phyloP scores from a whole-genome alignment of 2,888 invertebrate genomes.

The Hydriomena furcata region DNA sequence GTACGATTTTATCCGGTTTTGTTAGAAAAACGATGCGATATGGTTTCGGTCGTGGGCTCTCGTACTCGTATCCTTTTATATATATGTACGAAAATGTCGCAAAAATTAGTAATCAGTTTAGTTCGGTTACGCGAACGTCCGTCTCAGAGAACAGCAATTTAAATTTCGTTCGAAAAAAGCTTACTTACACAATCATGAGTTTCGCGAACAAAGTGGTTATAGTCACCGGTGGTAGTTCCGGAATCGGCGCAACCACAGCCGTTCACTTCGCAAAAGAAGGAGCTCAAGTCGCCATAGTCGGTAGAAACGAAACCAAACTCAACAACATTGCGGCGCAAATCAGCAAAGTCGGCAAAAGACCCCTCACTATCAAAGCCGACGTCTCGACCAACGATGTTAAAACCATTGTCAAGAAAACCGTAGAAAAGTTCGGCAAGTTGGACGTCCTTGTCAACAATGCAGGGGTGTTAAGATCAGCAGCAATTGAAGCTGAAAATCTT shows the following conservation, averaged over 20 bases:
- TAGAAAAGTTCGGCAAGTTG: slow-evolving; percentile 38
- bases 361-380: slow-evolving; percentile 35
- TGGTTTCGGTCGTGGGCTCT: no score
- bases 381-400: slow-evolving; percentile 32
- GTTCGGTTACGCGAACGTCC: background rate
- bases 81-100: no score
- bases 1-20: no score
- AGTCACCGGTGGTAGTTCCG: slow-evolving; percentile 56
- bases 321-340: slow-evolving; percentile 31
- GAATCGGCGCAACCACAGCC: slow-evolving; percentile 57
- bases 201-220: slow-evolving; percentile 47
- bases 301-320: slow-evolving; percentile 46
- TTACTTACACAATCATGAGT: slow-evolving; percentile 35
- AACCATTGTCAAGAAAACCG: slow-evolving; percentile 37
- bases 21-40: no score
- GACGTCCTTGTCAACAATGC: slow-evolving; percentile 45
- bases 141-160: no score
- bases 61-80: no score
- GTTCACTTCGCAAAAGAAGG: slow-evolving; percentile 49
- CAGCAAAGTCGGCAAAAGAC: slow-evolving; percentile 14
- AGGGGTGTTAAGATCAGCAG: slow-evolving; percentile 21
- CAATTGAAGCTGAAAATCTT: slow-evolving; percentile 23
- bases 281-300: slow-evolving; percentile 50
- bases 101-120: no score
- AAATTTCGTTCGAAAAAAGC: no score